These are phyloP conservation scores for Megaceryle maxima DNA, from an alignment of 2,113 vertebrate genomes.

Conservation along the genomic window DNA sequence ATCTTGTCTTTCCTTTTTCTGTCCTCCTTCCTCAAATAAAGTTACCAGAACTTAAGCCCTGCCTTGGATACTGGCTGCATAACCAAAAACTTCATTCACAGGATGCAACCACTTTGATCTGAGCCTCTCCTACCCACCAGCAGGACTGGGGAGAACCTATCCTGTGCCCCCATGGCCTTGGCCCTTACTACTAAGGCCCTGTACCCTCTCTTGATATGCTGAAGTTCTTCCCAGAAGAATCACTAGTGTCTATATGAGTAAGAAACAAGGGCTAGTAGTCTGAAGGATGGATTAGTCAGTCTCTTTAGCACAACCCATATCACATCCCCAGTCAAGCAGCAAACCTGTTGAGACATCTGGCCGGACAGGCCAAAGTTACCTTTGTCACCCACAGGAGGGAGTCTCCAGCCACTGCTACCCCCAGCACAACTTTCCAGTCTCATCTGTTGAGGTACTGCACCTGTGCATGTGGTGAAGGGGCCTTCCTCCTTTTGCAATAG, in stretches of 20 bases:
- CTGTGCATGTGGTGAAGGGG: neutral
- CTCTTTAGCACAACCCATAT: neutral
- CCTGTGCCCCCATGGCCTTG: neutral
- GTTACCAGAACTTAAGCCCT: neutral
- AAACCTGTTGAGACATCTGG: neutral
- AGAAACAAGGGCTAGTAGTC: neutral
- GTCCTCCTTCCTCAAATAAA: neutral
- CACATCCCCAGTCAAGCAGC: neutral
- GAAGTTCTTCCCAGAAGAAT: neutral
- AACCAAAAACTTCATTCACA: neutral
- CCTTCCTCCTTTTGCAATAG: neutral
- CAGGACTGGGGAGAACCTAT: neutral
- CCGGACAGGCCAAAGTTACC: neutral
- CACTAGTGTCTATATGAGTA: neutral
- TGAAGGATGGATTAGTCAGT: neutral
- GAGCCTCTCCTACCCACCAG: neutral
- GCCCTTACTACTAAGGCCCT: neutral
- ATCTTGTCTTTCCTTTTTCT: neutral
- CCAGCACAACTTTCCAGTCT: neutral
- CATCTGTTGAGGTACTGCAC: neutral
- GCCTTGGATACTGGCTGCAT: neutral
- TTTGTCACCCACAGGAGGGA: neutral
- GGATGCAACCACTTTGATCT: neutral
- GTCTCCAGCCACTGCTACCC: neutral
- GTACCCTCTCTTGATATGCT: neutral